Evolutionary conservation across 2,797 vertebrate species (phyloP).

Genomic region (Cossypha heuglini): DNA sequence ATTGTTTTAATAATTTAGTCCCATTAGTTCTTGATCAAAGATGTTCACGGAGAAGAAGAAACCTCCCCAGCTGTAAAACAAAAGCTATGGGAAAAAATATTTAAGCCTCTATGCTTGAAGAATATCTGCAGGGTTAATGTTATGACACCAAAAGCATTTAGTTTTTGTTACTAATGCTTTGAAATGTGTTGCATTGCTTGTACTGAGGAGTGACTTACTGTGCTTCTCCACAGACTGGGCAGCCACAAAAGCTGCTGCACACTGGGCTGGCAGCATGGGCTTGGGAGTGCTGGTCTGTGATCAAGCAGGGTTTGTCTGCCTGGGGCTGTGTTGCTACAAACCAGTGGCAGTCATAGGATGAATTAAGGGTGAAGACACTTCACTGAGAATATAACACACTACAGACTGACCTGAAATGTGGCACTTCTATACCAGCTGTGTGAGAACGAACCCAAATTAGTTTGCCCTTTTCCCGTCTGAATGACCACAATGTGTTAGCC

Average conservation of each 20-base stretch:
- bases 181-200: not conserved
- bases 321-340: not conserved
- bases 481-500: not conserved
- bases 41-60: not conserved
- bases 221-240: not conserved
- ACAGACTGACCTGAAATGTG: not conserved
- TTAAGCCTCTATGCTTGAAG: not conserved
- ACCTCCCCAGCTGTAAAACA: not conserved
- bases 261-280: accelerated
- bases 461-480: not conserved
- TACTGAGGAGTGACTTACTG: not conserved
- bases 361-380: not conserved
- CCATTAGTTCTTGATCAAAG: not conserved
- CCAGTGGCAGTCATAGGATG: not conserved
- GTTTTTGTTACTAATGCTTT: not conserved
- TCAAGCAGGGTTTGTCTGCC: not conserved
- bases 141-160: not conserved
- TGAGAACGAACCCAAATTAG: not conserved
- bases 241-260: not conserved
- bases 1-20: not conserved
- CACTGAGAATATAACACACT: not conserved
- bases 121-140: not conserved
- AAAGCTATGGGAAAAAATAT: not conserved
- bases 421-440: not conserved
- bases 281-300: not conserved